Evolutionary conservation across 2,888 invertebrate species (phyloP).

Genomic region (Lymantria dispar): DNA sequence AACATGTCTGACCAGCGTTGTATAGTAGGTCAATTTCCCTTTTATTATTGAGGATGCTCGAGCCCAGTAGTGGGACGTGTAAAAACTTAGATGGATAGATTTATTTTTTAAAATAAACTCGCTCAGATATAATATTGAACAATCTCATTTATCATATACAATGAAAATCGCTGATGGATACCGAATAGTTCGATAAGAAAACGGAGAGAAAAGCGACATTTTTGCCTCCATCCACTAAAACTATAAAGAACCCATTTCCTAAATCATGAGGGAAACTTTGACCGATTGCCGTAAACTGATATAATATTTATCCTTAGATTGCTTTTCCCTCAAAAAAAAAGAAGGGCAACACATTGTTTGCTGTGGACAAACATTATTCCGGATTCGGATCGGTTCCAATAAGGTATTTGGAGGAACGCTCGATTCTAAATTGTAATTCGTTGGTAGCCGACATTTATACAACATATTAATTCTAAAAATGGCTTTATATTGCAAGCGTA

Average conservation of each 20-base stretch:
- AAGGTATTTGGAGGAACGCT: slow-evolving; percentile 28
- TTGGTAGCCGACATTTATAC: slow-evolving; percentile 2
- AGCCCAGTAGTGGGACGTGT: too few species aligned
- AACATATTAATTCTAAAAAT: not conserved
- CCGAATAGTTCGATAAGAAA: slow-evolving; percentile 15
- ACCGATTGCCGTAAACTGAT: slow-evolving; percentile 45
- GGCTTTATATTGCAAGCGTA: not conserved
- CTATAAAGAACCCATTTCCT: slow-evolving; percentile 37
- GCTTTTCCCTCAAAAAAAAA: slow-evolving; percentile 42
- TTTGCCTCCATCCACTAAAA: slow-evolving; percentile 31
- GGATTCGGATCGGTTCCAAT: slow-evolving; percentile 39
- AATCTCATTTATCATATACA: slow-evolving; percentile 27
- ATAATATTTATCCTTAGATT: slow-evolving; percentile 51
- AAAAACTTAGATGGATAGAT: too few species aligned
- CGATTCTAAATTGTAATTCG: slow-evolving; percentile 21
- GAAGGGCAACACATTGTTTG: slow-evolving; percentile 45
- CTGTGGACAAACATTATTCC: slow-evolving; percentile 40
- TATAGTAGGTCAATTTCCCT: too few species aligned
- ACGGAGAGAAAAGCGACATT: slow-evolving; percentile 16
- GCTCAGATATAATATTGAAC: slow-evolving; percentile 2
- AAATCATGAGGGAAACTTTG: slow-evolving; percentile 42
- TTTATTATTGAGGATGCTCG: too few species aligned
- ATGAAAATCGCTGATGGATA: slow-evolving; percentile 25
- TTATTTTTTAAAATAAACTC: not conserved
- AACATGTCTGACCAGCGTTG: too few species aligned